These are phyloP conservation scores for Fratercula arctica DNA, from an alignment of 2,797 vertebrate species.

Conservation along the genomic window DNA sequence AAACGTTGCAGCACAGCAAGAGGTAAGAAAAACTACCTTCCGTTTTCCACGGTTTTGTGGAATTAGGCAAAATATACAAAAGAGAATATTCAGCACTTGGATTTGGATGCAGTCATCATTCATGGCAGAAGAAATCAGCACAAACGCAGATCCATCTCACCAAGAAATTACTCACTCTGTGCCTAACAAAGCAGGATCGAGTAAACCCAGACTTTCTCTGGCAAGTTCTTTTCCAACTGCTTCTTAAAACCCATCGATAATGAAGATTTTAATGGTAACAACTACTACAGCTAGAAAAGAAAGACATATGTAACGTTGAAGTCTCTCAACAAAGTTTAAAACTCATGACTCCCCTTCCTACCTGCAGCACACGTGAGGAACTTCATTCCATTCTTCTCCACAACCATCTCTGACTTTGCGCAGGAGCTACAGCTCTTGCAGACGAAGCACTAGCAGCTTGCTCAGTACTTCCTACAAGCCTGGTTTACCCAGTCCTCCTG, in stretches of 20 bases:
- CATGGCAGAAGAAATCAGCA: not conserved
- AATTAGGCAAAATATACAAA: not conserved
- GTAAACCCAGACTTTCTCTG: not conserved
- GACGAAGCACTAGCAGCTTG: accelerated
- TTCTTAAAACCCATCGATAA: not conserved
- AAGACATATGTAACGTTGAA: accelerated
- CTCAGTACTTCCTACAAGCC: too few species aligned
- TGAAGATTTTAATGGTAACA: not conserved
- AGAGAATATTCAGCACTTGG: not conserved
- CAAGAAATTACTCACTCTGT: not conserved
- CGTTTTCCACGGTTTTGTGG: accelerated
- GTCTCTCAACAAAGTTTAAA: not conserved
- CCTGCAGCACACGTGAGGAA: accelerated
- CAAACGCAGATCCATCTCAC: not conserved
- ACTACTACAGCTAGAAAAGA: not conserved
- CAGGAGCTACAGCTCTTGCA: accelerated
- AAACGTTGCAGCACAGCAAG: not conserved
- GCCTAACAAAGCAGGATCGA: not conserved
- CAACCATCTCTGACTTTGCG: not conserved
- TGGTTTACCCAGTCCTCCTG: accelerated
- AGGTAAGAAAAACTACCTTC: not conserved
- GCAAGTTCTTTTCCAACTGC: not conserved
- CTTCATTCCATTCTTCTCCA: not conserved
- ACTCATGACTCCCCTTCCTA: not conserved
- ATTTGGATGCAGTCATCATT: not conserved